Conservation (phyloP, 2,113 vertebrate genomes). For the Larimichthys polyactis region DNA sequence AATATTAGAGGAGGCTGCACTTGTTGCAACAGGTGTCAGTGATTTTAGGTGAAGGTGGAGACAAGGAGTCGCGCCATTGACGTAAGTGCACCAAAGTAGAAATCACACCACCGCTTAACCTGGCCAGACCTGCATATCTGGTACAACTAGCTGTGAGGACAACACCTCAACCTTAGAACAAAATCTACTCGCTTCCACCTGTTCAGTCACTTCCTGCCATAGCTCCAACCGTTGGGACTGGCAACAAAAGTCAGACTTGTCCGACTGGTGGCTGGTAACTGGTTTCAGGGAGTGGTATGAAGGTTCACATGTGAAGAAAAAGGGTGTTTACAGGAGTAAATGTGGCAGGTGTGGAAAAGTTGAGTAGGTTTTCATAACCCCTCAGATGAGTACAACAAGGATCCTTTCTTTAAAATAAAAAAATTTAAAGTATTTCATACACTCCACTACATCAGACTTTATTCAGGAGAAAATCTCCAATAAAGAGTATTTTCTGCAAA, state of each 20-base stretch:
- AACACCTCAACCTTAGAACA: constrained; percentile 5
- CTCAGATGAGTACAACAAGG: not conserved
- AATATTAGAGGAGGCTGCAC: not conserved
- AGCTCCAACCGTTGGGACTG: constrained; percentile 10
- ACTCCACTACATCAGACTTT: not conserved
- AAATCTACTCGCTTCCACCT: not conserved
- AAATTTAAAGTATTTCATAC: not conserved
- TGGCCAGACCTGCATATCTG: constrained; percentile 70
- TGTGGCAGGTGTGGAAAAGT: not conserved
- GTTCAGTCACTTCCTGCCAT: not conserved
- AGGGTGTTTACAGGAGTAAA: not conserved
- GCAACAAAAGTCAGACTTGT: constrained; percentile 30
- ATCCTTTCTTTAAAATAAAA: not conserved
- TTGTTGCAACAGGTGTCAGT: constrained; percentile 44
- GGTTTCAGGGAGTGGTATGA: constrained; percentile 76
- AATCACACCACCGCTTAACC: constrained; percentile 43
- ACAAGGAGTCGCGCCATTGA: not conserved
- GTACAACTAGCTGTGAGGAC: constrained; percentile 66
- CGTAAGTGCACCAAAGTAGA: not conserved
- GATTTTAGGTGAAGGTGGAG: constrained; percentile 10
- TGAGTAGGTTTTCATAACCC: not conserved
- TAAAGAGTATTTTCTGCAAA: not conserved
- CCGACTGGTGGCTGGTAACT: constrained; percentile 53
- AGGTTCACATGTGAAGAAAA: not conserved
- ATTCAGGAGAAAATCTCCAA: not conserved